phyloP scores from a whole-genome alignment of 2,888 invertebrate genomes.

The Acronicta leporina region DNA sequence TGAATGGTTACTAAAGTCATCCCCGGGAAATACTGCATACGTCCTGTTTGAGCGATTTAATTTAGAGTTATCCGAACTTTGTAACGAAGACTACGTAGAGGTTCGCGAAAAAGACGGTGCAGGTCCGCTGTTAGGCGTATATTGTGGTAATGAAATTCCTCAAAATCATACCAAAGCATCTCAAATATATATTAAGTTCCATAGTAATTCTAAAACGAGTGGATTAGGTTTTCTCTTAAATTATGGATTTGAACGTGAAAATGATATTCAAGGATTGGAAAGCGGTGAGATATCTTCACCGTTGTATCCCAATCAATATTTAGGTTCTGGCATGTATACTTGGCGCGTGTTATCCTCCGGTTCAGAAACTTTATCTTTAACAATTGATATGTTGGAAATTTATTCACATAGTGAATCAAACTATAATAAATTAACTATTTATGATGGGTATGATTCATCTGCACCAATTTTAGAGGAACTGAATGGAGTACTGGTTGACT shows the following conservation, averaged over 20 bases:
- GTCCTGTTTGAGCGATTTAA: constrained; percentile 92
- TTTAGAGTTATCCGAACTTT: constrained; percentile 92
- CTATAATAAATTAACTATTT: constrained; percentile 85
- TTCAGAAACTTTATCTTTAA: constrained; percentile 64
- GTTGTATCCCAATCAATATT: constrained; percentile 90
- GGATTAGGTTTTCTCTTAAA: constrained; percentile 93
- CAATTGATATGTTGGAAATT: constrained; percentile 71
- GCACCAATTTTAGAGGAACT: constrained; percentile 87
- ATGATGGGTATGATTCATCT: constrained; percentile 92
- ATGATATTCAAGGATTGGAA: constrained; percentile 90
- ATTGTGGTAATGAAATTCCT: constrained; percentile 92
- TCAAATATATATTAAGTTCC: constrained; percentile 93
- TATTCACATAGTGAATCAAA: constrained; percentile 68
- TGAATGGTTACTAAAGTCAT: constrained; percentile 90
- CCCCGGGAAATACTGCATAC: constrained; percentile 91
- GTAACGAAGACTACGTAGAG: constrained; percentile 96
- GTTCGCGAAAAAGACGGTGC: constrained; percentile 91
- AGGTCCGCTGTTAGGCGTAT: constrained; percentile 91
- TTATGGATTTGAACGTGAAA: constrained; percentile 92
- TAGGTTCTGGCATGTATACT: constrained; percentile 80
- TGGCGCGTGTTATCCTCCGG: constrained; percentile 92
- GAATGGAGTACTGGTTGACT: constrained; percentile 84
- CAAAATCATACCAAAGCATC: constrained; percentile 88
- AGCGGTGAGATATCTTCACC: constrained; percentile 94
- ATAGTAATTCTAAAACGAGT: constrained; percentile 89